A percentile compares a stretch with the other conserved stretches of the same genome.
phyloP scores from a whole-genome alignment of 1,140 invertebrate species.

The Stegodyphus dumicola region DNA sequence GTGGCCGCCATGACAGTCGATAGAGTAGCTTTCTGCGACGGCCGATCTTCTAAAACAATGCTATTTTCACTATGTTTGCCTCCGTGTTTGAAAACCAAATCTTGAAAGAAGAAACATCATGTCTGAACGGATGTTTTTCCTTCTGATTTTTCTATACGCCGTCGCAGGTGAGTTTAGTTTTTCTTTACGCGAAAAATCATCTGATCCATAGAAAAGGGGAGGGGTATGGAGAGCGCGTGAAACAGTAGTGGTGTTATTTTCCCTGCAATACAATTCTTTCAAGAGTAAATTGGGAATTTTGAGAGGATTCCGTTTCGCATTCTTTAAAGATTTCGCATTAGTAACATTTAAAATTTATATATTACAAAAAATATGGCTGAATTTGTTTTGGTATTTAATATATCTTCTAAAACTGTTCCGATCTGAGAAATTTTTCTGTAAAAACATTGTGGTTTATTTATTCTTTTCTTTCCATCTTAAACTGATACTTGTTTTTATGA shows the following conservation, averaged over 20 bases:
- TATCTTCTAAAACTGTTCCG: no score
- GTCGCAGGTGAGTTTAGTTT: conserved; percentile 19
- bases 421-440: no score
- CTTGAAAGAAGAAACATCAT: conserved; percentile 20
- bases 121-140: conserved; percentile 10
- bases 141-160: conserved; percentile 14
- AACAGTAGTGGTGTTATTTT: conserved; percentile 5
- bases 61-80: conserved; percentile 41
- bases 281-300: no score
- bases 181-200: conserved; percentile 21
- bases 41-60: conserved; percentile 31
- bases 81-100: conserved; percentile 43
- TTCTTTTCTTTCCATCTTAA: no score
- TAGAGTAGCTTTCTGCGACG: background rate
- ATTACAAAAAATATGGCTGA: no score
- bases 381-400: no score
- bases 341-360: no score
- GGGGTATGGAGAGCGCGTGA: background rate
- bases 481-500: no score
- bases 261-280: conserved; percentile 1
- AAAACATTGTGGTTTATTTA: no score
- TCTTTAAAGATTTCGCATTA: no score
- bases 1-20: conserved; percentile 52
- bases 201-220: conserved; percentile 9
- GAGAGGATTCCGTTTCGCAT: no score